Evolutionary conservation across 2,888 invertebrate species (phyloP), one percentile per base, ranked within the genome.

Genomic region (Uropetala carovei): DNA sequence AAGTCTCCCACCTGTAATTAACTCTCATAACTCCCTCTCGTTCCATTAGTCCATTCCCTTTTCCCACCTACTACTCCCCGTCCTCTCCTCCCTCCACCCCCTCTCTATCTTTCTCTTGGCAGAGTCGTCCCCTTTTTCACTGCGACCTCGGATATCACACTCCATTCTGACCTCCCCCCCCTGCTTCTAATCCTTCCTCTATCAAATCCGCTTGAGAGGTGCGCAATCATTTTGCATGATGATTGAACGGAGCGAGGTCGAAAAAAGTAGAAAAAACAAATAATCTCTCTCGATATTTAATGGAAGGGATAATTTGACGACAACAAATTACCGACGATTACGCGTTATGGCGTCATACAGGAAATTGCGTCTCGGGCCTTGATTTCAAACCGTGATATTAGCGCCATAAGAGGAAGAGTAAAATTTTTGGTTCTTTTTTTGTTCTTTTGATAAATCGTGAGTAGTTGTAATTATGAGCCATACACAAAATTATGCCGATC

Each of bases 1-100:
- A 89, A 89, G 89, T 89, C 64, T n/a, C 64, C 83, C 16, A 89
- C 89, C 89, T 68, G 89, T 89, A 89, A 89, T 89, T 89, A 89
- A 89, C 89, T 89, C 68, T 43, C 89, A 56, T 89, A 68, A 89
- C 89, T 89, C 89, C 43, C 68, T 60, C 64, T 43, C 89, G 89
- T 89, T 60, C 89, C 43, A 64, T 89, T 89, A 68, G 89, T n/a
- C 89, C 89, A 27, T 27, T 22, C 75, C 27, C 75, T 75, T 43
- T 43, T 43, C 43, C 27, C 9, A 89, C 89, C 89, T 89, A 13
- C 27, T 68, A 10, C 89, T 56, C 57, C 8, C 9, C 83, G 8
- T 18, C 57, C 83, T 56, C 43, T n/a, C 83, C 83, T 16, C 43
- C 83, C 83, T n/a, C 57, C 56, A n/a, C 11, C 11, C 43, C 57